Conservation (phyloP, 2,797 vertebrate genomes). For the Tokudaia muenninki region DNA sequence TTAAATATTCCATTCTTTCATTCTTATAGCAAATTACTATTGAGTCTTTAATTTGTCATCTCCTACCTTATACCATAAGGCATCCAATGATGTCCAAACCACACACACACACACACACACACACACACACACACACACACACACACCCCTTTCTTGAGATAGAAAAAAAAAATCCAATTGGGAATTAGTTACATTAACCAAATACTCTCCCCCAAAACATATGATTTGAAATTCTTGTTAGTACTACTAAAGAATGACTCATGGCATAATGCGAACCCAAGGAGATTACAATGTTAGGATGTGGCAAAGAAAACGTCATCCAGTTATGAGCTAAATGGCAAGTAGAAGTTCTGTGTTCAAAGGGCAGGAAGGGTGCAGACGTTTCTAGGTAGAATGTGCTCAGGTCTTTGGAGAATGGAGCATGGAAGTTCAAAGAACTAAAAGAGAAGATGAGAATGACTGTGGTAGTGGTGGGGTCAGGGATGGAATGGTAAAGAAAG, state of each 20-base stretch:
- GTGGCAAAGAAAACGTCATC: background rate
- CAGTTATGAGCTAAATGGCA: background rate
- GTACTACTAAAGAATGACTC: background rate
- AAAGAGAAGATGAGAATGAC: background rate
- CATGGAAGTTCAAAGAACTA: background rate
- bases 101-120: too few relatives aligned
- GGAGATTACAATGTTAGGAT: background rate
- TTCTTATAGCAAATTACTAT: conserved; percentile 1
- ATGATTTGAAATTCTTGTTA: background rate
- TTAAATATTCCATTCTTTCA: conserved; percentile 9
- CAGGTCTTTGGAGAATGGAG: background rate
- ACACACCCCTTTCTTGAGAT: background rate
- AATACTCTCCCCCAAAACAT: conserved; percentile 6
- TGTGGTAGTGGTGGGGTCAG: background rate
- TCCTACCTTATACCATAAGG: background rate
- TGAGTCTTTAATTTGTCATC: background rate
- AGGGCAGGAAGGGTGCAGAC: background rate
- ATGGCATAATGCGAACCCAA: background rate
- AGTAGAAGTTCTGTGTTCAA: background rate
- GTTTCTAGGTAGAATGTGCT: background rate
- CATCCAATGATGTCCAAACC: background rate
- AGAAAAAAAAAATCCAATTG: conserved; percentile 19
- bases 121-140: too few relatives aligned
- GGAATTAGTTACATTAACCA: background rate
- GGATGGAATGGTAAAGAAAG: background rate